A percentile compares a stretch with the other conserved stretches of the same genome.
Evolutionary conservation across 37 sponge, comb jelly and placozoan species (phyloP).

Genomic region (Aphrocallistes beatrix): DNA sequence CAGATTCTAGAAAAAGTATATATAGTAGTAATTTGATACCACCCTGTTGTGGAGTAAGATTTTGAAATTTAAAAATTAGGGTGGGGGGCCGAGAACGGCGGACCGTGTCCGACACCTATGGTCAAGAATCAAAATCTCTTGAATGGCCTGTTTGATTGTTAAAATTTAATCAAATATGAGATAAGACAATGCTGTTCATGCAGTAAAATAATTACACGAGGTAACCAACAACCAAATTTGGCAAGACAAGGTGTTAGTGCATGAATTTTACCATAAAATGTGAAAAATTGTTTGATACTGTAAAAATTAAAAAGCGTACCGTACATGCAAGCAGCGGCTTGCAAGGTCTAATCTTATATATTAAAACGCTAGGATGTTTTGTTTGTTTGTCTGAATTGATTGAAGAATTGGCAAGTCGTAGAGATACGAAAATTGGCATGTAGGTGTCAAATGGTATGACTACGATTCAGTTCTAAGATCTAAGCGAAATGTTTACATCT

Average conservation of each 20-base stretch:
- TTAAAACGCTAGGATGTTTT: too few species aligned
- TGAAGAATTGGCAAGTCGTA: too few species aligned
- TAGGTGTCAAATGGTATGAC: too few species aligned
- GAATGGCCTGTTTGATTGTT: not conserved
- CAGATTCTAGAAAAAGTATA: too few species aligned
- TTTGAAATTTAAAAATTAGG: not conserved
- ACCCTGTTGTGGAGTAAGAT: not conserved
- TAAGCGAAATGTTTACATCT: too few species aligned
- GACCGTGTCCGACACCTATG: not conserved
- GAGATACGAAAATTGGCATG: too few species aligned
- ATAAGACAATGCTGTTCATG: not conserved
- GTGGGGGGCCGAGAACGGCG: not conserved
- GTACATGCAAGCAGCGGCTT: too few species aligned
- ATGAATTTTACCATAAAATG: not conserved
- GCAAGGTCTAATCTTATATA: too few species aligned
- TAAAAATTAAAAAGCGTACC: too few species aligned
- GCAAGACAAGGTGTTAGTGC: not conserved
- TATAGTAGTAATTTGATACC: not conserved
- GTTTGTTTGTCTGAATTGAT: too few species aligned
- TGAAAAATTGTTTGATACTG: not conserved
- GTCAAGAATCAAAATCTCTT: not conserved
- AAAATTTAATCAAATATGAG: not conserved
- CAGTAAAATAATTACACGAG: not conserved
- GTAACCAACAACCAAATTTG: not conserved
- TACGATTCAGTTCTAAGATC: too few species aligned